Conservation (phyloP, 2,888 invertebrate genomes). For the Ischnura elegans region DNA sequence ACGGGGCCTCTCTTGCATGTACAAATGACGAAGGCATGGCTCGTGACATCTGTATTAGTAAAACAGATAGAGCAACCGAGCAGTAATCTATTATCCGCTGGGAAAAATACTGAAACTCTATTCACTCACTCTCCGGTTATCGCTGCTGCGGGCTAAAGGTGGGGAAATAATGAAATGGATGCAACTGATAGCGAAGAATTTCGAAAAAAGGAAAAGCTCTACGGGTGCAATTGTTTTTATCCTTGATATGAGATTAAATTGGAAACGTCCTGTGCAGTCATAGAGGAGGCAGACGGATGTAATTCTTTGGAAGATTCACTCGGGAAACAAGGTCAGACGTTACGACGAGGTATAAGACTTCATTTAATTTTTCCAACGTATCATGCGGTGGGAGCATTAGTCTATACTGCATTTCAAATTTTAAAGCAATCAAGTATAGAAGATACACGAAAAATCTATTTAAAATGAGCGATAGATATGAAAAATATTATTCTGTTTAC, state of each 20-base stretch:
- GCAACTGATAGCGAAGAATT: background rate
- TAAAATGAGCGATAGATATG: no score
- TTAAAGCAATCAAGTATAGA: no score
- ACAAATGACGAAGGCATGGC: background rate
- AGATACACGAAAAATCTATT: no score
- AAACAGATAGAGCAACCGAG: background rate
- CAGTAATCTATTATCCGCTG: background rate
- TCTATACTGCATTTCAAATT: no score
- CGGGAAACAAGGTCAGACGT: background rate
- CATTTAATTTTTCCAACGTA: no score
- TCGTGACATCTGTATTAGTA: constrained; percentile 26
- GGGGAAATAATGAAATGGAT: background rate
- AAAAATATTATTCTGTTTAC: no score
- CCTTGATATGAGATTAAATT: background rate
- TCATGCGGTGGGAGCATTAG: no score
- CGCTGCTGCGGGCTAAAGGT: background rate
- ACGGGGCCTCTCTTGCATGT: background rate
- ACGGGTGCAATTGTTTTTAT: background rate
- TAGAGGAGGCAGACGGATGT: background rate
- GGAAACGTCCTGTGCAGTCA: background rate
- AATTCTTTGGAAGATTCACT: background rate
- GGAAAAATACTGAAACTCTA: background rate
- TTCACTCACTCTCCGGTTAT: background rate
- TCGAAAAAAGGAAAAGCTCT: background rate
- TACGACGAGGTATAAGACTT: background rate